Conservation (phyloP, 2,113 vertebrate species). For the Burhinus bistriatus region DNA sequence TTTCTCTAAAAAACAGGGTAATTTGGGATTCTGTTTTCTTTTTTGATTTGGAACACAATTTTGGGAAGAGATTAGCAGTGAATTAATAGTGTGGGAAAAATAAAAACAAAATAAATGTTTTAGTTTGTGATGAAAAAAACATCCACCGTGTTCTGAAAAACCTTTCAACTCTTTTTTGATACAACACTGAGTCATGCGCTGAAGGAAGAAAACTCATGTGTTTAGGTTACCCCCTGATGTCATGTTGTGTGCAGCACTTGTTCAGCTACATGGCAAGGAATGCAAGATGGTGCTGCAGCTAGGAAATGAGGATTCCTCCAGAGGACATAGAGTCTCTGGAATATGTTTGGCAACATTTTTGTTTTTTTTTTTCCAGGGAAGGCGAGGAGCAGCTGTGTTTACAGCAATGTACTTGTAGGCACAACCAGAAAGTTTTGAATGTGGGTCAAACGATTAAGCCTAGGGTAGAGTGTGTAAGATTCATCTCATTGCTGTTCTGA, state of each 20-base stretch:
- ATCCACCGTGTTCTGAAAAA: background rate
- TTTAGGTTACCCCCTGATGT: background rate
- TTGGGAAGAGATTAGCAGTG: background rate
- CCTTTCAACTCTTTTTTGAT: background rate
- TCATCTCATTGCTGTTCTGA: background rate
- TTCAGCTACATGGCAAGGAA: background rate
- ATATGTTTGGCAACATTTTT: background rate
- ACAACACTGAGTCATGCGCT: background rate
- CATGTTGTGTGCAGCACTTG: background rate
- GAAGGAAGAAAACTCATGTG: background rate
- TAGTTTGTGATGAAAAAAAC: background rate
- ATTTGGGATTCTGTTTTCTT: background rate
- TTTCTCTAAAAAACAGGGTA: background rate
- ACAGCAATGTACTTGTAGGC: background rate
- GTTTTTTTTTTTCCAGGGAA: background rate
- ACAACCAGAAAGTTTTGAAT: background rate
- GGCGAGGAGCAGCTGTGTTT: background rate
- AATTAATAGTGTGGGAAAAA: background rate
- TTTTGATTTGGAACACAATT: background rate
- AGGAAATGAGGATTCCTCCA: background rate
- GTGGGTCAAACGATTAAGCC: background rate
- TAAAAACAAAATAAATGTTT: background rate
- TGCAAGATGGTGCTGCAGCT: background rate
- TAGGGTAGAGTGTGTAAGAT: background rate
- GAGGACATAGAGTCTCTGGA: background rate